These are phyloP conservation scores for Zonitis immaculata DNA, from an alignment of 2,888 invertebrate genomes.

Conservation along the genomic window DNA sequence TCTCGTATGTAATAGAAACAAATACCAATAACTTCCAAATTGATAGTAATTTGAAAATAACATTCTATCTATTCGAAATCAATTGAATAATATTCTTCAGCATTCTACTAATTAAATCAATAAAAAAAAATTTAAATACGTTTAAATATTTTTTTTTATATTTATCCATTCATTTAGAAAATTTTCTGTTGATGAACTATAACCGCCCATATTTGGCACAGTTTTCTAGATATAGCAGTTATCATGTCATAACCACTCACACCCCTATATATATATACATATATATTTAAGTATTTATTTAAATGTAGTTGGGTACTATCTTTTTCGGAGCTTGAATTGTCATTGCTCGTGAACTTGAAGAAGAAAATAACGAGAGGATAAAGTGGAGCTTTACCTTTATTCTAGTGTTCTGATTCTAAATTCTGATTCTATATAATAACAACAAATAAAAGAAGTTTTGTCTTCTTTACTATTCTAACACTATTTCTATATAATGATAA, in stretches of 20 bases:
- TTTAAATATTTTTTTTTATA: background rate
- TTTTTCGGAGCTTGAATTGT: conserved; percentile 23
- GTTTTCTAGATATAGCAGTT: background rate
- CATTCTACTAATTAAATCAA: background rate
- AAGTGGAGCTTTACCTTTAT: conserved; percentile 22
- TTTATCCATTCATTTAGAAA: background rate
- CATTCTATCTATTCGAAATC: background rate
- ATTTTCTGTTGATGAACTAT: background rate
- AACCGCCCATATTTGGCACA: background rate
- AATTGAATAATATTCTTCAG: too few species aligned
- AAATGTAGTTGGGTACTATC: too few species aligned
- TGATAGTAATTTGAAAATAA: background rate
- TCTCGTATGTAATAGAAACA: background rate
- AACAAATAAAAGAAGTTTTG: background rate
- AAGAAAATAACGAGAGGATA: conserved; percentile 32
- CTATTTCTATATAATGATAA: conserved; percentile 30
- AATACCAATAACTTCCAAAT: background rate
- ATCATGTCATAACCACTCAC: background rate
- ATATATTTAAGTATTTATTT: too few species aligned
- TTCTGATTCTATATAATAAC: conserved; percentile 14
- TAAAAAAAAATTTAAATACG: background rate
- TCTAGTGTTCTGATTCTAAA: conserved; percentile 28
- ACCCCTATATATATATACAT: background rate
- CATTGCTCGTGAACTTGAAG: conserved; percentile 21
- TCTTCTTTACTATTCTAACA: background rate